phyloP scores from a whole-genome alignment of 2,888 invertebrate genomes.

The Synergus gifuensis region DNA sequence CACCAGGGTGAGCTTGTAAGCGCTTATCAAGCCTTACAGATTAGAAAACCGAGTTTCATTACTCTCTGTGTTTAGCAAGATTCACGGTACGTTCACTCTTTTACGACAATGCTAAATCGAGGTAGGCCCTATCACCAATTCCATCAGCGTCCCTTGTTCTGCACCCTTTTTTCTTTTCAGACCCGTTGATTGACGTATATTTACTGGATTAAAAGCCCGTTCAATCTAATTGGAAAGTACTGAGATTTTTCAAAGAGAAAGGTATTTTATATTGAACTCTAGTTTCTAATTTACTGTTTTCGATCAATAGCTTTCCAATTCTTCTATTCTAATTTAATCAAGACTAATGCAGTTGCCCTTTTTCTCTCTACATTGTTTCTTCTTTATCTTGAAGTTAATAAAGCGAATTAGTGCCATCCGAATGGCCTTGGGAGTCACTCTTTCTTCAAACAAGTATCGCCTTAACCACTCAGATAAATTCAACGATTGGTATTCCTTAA shows the following conservation, averaged over 20 bases:
- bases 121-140: constrained; percentile 34
- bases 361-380: not conserved
- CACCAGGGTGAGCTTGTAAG: constrained; percentile 15
- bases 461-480: constrained; percentile 4
- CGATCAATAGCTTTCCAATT: not conserved
- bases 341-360: constrained; percentile 5
- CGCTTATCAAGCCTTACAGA: constrained; percentile 12
- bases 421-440: not conserved
- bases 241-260: not conserved
- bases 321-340: not conserved
- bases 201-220: not conserved
- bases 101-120: constrained; percentile 37
- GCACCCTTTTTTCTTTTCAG: not conserved
- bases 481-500: not conserved
- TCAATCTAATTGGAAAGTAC: not conserved
- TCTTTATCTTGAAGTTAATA: not conserved
- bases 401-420: not conserved
- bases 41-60: constrained; percentile 29
- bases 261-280: not conserved
- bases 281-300: not conserved
- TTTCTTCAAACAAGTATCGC: not conserved
- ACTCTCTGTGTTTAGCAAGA: constrained; percentile 12
- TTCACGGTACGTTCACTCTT: constrained; percentile 30
- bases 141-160: constrained; percentile 5
- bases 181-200: constrained; percentile 13